Percentiles rank a stretch among this genome's conserved stretches.
These are phyloP conservation scores for Crioceris asparagi DNA, from an alignment of 2,888 invertebrate species.

Conservation along the genomic window DNA sequence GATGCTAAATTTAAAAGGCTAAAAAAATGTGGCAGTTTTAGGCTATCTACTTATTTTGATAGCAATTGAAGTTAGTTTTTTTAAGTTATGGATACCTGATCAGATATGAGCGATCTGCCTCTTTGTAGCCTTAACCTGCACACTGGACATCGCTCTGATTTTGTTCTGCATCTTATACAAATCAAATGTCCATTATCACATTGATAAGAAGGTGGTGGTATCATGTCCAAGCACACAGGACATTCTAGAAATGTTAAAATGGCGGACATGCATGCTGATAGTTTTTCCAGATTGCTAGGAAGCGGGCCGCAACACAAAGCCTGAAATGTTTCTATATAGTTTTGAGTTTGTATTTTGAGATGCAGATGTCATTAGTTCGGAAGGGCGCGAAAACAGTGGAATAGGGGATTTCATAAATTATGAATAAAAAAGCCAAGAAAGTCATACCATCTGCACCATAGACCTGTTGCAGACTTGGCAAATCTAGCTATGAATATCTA, in stretches of 20 bases:
- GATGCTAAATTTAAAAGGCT: too few relatives aligned
- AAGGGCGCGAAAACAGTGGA: too few relatives aligned
- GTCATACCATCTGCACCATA: too few relatives aligned
- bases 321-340: too few relatives aligned
- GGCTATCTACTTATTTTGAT: too few relatives aligned
- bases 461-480: too few relatives aligned
- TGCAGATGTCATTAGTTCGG: too few relatives aligned
- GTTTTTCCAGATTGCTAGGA: slow-evolving; percentile 43
- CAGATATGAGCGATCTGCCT: slow-evolving; percentile 43
- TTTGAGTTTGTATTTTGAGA: too few relatives aligned
- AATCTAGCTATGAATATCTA: too few relatives aligned
- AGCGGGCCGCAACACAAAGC: slow-evolving; percentile 45
- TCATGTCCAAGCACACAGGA: slow-evolving; percentile 53
- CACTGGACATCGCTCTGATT: slow-evolving; percentile 50
- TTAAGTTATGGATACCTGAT: slow-evolving; percentile 34
- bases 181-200: slow-evolving; percentile 57
- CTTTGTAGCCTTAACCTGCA: slow-evolving; percentile 46
- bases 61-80: neutral
- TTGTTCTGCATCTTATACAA: slow-evolving; percentile 49
- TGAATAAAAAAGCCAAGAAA: too few relatives aligned
- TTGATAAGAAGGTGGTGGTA: slow-evolving; percentile 50
- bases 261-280: slow-evolving; percentile 42
- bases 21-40: too few relatives aligned
- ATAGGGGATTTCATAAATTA: too few relatives aligned
- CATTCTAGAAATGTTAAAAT: slow-evolving; percentile 49